Base-by-base conservation (phyloP, 2,113 vertebrate genomes). In the Rhea americana region DNA sequence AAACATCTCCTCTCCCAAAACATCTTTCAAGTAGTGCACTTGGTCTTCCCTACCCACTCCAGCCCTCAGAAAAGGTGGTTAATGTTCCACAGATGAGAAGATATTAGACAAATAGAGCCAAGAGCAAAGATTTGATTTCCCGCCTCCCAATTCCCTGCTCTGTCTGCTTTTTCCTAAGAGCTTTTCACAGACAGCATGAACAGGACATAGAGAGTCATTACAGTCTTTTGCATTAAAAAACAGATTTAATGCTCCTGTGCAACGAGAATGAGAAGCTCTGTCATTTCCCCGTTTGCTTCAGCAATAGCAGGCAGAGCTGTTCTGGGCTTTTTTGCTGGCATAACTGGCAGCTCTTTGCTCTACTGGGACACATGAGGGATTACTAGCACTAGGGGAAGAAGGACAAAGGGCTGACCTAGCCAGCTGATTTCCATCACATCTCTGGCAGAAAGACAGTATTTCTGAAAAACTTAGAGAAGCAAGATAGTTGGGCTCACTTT, bases 241-340 rank as follows among this genome's bases (percentile, higher is more conserved):
- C 24, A 72, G 19, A 59, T 66, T 80, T 71, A 88, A 71, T 35
- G 35, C 35, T 79, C 65, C 74, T 30, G 18, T 55, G 85, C 35
- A 80, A 80, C 82, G 86, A 77, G 79, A 94, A 91, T 0, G 0
- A 85, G 58, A 65, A 68, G 45, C 70, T 59, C n/a, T 76, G 63
- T 86, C 59, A 15, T 93, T 95, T 96, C 87, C 77, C 75, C 13
- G 7, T 59, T 93, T 95, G 72, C 61, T 94, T 80, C 68, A 75
- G 55, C 71, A 37, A n/a, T 77, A 87, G 83, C 9, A 16, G 67
- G 66, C 90, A 79, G 81, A 71, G 43, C 79, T 87, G 73, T 61
- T 66, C n/a, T 2, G 1, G 61, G 32, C 85, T 93, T 91, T 91
- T 50, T 63, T 91, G 76, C 81, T 84, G 87, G 85, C 85, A 72